Conservation (phyloP, 2,888 invertebrate species). For the Mesochorus sp. region DNA sequence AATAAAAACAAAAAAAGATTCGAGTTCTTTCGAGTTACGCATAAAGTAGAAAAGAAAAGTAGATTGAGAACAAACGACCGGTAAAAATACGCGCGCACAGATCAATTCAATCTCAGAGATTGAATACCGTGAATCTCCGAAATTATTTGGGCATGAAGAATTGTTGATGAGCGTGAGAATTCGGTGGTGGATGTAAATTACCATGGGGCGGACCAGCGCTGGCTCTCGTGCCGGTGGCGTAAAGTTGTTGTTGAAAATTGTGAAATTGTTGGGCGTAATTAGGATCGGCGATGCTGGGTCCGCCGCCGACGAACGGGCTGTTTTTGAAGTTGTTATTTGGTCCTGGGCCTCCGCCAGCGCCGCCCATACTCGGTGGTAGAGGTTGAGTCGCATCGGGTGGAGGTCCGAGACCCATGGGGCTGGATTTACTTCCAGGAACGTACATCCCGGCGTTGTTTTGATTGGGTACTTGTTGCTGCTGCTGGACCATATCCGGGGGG, state of each 20-base stretch:
- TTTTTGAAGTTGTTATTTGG: slow-evolving; percentile 87
- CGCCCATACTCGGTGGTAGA: slow-evolving; percentile 90
- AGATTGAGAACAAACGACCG: too few species aligned
- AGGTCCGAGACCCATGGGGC: slow-evolving; percentile 83
- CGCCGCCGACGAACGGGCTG: slow-evolving; percentile 89
- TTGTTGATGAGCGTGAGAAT: slow-evolving; percentile 80
- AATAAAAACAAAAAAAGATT: too few species aligned
- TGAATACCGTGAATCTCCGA: neutral
- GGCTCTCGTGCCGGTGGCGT: slow-evolving; percentile 91
- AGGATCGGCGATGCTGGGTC: slow-evolving; percentile 93
- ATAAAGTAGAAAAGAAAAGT: too few species aligned
- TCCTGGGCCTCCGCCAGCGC: slow-evolving; percentile 79
- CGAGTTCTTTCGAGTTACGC: too few species aligned
- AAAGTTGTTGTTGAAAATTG: slow-evolving; percentile 97
- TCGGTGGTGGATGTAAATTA: slow-evolving; percentile 80
- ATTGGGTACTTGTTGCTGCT: slow-evolving; percentile 71
- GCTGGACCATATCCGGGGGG: slow-evolving; percentile 78
- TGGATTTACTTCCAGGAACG: slow-evolving; percentile 84
- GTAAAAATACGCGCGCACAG: too few species aligned
- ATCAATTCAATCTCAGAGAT: too few species aligned
- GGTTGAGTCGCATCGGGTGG: slow-evolving; percentile 88
- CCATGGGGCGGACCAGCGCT: slow-evolving; percentile 83
- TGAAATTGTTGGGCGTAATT: slow-evolving; percentile 98
- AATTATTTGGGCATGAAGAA: slow-evolving; percentile 82
- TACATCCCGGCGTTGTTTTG: slow-evolving; percentile 85